phyloP scores from a whole-genome alignment of 1,140 invertebrate species.

The Eumaeus atala region DNA sequence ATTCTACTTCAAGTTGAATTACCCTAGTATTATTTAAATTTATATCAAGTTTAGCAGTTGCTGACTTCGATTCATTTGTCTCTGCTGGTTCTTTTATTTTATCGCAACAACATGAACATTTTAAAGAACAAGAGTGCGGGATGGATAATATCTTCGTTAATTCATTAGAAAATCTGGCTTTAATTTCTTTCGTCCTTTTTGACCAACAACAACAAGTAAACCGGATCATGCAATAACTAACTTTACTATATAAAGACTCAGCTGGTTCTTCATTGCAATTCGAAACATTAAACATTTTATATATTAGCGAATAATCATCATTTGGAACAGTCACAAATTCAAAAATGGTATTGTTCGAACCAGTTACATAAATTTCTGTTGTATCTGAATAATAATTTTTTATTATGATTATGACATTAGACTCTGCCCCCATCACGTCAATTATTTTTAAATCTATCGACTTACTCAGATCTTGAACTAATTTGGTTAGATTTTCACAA shows the following conservation, averaged over 20 bases:
- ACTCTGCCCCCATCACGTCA: neutral
- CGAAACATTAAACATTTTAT: neutral
- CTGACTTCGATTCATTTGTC: no score
- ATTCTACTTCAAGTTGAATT: no score
- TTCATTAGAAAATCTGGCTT: neutral
- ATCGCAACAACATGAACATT: constrained; percentile 6
- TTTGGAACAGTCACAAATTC: constrained; percentile 1
- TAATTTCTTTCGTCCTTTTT: constrained; percentile 1
- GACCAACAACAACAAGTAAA: constrained; percentile 13
- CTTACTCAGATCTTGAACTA: no score
- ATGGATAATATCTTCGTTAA: neutral
- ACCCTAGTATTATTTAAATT: no score
- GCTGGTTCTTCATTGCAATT: neutral
- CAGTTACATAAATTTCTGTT: constrained; percentile 4
- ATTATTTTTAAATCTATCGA: neutral
- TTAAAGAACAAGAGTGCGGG: neutral
- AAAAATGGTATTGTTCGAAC: constrained; percentile 1
- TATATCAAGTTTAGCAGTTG: no score
- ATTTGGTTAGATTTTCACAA: no score
- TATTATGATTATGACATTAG: constrained; percentile 10
- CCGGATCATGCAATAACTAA: neutral
- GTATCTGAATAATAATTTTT: constrained; percentile 4
- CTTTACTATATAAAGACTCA: neutral
- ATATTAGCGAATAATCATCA: neutral
- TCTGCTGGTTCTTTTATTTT: neutral